A percentile compares a stretch with the other conserved stretches of the same genome.
Evolutionary conservation across 2,797 vertebrate genomes (phyloP).

Genomic region (Melanotaenia pygmaea): DNA sequence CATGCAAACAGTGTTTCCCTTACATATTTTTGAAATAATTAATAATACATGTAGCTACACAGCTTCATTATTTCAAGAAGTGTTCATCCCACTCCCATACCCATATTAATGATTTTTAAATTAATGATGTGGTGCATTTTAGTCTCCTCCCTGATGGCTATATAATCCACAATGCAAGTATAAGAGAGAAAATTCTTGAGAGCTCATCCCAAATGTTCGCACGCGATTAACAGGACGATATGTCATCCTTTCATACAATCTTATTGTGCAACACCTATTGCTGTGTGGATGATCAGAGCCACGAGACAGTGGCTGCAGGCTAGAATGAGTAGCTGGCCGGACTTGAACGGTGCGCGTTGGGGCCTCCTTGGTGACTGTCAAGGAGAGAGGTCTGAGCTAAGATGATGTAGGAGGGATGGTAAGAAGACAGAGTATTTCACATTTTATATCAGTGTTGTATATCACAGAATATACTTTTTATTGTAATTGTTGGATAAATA

Average conservation of each 20-base stretch:
- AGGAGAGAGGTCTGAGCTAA: slow-evolving; percentile 6
- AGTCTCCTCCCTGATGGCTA: slow-evolving; percentile 52
- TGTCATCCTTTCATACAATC: slow-evolving; percentile 56
- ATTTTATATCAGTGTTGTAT: not conserved
- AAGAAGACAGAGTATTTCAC: slow-evolving; percentile 28
- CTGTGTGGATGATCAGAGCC: slow-evolving; percentile 6
- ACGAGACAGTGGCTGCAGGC: slow-evolving; percentile 20
- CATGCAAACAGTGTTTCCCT: slow-evolving; percentile 27
- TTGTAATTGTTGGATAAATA: slow-evolving; percentile 11
- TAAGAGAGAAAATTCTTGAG: slow-evolving; percentile 38
- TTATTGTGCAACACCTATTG: slow-evolving; percentile 43
- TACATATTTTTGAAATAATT: slow-evolving; percentile 39
- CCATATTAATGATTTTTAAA: slow-evolving; percentile 73
- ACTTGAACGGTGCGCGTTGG: slow-evolving; percentile 34
- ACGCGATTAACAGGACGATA: slow-evolving; percentile 38
- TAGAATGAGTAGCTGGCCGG: slow-evolving; percentile 15
- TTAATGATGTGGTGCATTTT: slow-evolving; percentile 65
- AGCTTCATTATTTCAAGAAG: slow-evolving; percentile 67
- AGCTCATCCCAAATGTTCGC: slow-evolving; percentile 41
- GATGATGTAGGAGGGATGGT: not conserved
- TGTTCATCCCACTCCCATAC: slow-evolving; percentile 53
- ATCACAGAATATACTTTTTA: slow-evolving; percentile 6
- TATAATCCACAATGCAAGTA: slow-evolving; percentile 50
- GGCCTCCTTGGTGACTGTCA: slow-evolving; percentile 16
- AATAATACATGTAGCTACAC: slow-evolving; percentile 58